Evolutionary conservation across 2,888 invertebrate species (phyloP), one percentile per base, ranked within the genome.

Genomic region (Podabrus alpinus): DNA sequence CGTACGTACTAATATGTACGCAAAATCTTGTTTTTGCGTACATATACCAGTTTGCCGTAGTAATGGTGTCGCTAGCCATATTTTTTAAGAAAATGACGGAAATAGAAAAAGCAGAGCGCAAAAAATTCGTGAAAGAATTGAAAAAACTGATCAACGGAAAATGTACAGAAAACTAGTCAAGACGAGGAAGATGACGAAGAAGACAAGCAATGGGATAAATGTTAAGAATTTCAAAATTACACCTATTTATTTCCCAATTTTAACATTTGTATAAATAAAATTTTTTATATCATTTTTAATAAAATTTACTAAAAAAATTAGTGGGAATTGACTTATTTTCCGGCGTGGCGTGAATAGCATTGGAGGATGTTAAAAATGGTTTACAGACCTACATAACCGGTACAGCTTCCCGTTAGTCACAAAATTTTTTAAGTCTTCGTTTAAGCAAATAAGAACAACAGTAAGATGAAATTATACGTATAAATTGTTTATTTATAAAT

Each of bases 171-270:
- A 64, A 64, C 19, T n/a, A 2, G 9, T 25, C 25, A 67, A 3
- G 15, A 67, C 7, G 67, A 67, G 10, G 25, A 9, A 1, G 16
- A 25, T 1, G 24, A 59, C 13, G 59, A 29, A 11, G 68, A 60
- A 13, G 45, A 45, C n/a, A 29, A 68, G 11, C 59, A 69, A n/a
- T 69, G 69, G 69, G 69, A 69, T 69, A 69, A 69, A 60, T 69
- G 69, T 7, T 16, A 21, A 69, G 59, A 69, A 19, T n/a, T 19
- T 60, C 17, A 25, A 67, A 67, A 67, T 19, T 64, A 19, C 21
- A 64, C 62, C 21, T 64, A 64, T 4, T 19, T 64, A 64, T 64
- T 64, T 64, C 21, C 45, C 7, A 45, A 45, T 45, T 45, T 45
- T n/a, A n/a, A 45, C n/a, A 64, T 66, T 19, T 13, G 25, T 25